A percentile compares a stretch with the other conserved stretches of the same genome.
phyloP scores from a whole-genome alignment of 2,888 invertebrate genomes.

The Microctonus aethiopoides region DNA sequence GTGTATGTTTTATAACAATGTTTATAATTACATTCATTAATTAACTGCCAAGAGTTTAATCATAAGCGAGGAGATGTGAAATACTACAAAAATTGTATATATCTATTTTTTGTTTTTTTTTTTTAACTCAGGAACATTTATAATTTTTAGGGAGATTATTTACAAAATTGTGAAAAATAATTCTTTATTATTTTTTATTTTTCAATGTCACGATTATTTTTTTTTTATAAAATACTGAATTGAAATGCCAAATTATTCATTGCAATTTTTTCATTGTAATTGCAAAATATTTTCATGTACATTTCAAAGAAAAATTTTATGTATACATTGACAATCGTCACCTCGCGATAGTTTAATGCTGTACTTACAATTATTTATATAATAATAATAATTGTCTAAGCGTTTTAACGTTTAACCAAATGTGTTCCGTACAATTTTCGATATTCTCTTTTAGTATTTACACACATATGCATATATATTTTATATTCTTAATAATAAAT shows the following conservation, averaged over 20 bases:
- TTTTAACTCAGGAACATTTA: conserved; percentile 20
- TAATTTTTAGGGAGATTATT: neutral
- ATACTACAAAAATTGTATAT: conserved; percentile 1
- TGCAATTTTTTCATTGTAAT: neutral
- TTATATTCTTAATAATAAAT: conserved; percentile 8
- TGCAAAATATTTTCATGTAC: neutral
- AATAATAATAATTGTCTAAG: conserved; percentile 35
- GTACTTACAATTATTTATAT: too few relatives aligned
- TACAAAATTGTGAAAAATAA: neutral
- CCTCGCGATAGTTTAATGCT: conserved; percentile 24
- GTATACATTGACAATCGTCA: neutral
- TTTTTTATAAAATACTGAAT: neutral
- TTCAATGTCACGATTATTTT: conserved; percentile 3
- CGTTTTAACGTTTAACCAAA: conserved; percentile 53
- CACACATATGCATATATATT: conserved; percentile 1
- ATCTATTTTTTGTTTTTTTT: conserved; percentile 10
- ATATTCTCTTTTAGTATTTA: conserved; percentile 32
- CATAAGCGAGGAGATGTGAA: neutral
- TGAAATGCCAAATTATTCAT: conserved; percentile 26
- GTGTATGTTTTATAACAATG: neutral
- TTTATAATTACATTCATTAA: neutral
- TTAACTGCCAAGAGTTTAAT: neutral
- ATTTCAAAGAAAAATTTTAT: neutral
- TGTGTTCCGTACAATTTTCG: conserved; percentile 51
- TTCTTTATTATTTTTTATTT: conserved; percentile 4